Conservation (phyloP, 1,140 invertebrate genomes). For the Apis cerana region DNA sequence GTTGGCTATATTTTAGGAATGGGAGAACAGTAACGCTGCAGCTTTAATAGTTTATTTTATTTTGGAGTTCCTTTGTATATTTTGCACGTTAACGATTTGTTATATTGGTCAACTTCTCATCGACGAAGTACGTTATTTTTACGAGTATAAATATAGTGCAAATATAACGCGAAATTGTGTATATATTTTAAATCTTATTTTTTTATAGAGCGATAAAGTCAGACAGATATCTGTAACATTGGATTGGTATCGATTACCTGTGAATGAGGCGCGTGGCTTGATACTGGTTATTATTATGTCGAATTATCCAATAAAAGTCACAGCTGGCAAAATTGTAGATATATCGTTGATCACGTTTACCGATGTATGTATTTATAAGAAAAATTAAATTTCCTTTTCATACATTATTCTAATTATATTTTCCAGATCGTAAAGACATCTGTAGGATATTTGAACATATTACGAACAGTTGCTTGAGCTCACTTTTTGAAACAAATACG, state of each 20-base stretch:
- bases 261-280: constrained; percentile 46
- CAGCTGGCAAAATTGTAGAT: constrained; percentile 62
- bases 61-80: neutral
- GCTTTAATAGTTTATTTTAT: neutral
- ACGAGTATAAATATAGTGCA: too few species aligned
- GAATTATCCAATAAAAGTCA: constrained; percentile 58
- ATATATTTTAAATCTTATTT: neutral
- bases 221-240: constrained; percentile 46
- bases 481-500: too few species aligned
- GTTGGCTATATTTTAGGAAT: neutral
- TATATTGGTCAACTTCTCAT: constrained; percentile 58
- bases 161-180: too few species aligned
- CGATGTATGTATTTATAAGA: constrained; percentile 30
- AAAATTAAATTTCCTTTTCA: too few species aligned
- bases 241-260: constrained; percentile 62
- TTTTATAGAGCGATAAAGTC: constrained; percentile 37
- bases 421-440: too few species aligned
- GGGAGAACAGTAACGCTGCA: neutral
- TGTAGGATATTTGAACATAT: too few species aligned
- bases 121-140: constrained; percentile 41
- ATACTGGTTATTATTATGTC: constrained; percentile 62
- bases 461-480: too few species aligned
- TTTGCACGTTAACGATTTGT: constrained; percentile 42
- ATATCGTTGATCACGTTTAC: constrained; percentile 51
- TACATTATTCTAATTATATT: too few species aligned